Percentiles rank a stretch among this genome's conserved stretches.
Conservation (phyloP, 2,113 vertebrate genomes). For the Macheiramphus alcinus region DNA sequence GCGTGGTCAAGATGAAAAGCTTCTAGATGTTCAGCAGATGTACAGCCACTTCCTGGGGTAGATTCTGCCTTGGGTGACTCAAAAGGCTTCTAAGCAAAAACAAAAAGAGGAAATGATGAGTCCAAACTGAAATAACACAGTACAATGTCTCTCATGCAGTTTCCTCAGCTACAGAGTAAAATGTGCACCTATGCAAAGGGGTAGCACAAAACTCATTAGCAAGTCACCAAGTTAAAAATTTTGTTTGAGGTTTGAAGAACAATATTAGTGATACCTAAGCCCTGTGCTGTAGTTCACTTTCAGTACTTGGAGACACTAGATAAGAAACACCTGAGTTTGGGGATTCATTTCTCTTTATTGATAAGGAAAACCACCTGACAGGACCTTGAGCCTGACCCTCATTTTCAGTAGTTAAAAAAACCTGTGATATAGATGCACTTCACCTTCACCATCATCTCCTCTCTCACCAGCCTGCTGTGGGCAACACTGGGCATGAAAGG, state of each 20-base stretch:
- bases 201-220: background rate
- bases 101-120: background rate
- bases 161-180: background rate
- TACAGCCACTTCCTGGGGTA: background rate
- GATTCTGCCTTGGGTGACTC: background rate
- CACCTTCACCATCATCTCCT: background rate
- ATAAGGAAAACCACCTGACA: background rate
- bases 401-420: background rate
- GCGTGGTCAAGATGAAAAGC: background rate
- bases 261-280: background rate
- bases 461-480: background rate
- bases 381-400: background rate
- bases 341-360: background rate
- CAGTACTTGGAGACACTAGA: background rate
- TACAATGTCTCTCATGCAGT: background rate
- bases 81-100: slow-evolving; percentile 52
- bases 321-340: background rate
- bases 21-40: background rate
- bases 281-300: background rate
- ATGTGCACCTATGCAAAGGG: background rate
- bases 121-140: background rate
- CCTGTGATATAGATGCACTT: background rate
- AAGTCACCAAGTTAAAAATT: background rate
- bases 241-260: background rate
- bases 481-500: background rate